phyloP scores from a whole-genome alignment of 2,797 vertebrate genomes.

The Trichosurus vulpecula region DNA sequence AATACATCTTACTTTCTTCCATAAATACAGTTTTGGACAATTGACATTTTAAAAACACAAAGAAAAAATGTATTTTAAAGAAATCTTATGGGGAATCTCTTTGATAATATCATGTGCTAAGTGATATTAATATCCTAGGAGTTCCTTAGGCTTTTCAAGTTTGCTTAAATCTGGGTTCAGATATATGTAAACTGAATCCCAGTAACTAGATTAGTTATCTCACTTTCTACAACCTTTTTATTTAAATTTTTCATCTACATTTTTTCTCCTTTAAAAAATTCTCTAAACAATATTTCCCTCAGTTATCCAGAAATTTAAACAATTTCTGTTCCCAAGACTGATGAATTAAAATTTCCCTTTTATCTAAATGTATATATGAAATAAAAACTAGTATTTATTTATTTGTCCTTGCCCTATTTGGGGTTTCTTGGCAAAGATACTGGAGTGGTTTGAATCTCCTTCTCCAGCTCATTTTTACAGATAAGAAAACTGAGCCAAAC shows the following conservation, averaged over 20 bases:
- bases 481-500: too few relatives aligned
- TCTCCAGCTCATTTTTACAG: too few relatives aligned
- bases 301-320: background rate
- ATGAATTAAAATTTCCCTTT: background rate
- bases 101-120: background rate
- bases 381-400: background rate
- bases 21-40: background rate
- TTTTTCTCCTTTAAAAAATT: background rate
- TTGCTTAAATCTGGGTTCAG: background rate
- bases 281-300: background rate
- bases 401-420: too few relatives aligned
- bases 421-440: too few relatives aligned
- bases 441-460: too few relatives aligned
- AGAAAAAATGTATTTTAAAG: background rate
- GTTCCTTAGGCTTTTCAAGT: background rate
- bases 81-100: background rate
- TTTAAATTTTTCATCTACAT: background rate
- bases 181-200: background rate
- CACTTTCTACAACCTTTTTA: background rate
- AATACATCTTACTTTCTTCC: background rate
- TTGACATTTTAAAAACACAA: background rate
- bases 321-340: background rate
- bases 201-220: background rate
- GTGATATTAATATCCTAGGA: background rate
- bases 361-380: background rate